A percentile compares a stretch with the other conserved stretches of the same genome.
Evolutionary conservation across 2,113 vertebrate species (phyloP).

Genomic region (Penelope pileata): DNA sequence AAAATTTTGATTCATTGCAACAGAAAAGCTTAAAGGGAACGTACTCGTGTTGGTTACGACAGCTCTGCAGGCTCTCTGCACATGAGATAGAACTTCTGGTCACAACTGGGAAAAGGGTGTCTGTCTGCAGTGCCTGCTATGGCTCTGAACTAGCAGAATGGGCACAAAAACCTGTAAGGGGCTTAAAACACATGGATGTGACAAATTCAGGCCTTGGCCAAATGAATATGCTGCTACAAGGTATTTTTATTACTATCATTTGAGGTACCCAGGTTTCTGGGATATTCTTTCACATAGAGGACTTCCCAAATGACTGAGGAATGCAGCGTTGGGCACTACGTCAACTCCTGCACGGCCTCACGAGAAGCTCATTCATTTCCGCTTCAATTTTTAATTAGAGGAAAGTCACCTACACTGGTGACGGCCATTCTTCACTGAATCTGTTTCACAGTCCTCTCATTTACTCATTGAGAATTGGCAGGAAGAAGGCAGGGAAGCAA

Average conservation of each 20-base stretch:
- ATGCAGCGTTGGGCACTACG: not conserved
- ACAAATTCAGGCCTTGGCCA: not conserved
- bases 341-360: not conserved
- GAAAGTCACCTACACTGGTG: not conserved
- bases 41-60: fast-evolving
- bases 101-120: not conserved
- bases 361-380: constrained; percentile 40
- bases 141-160: not conserved
- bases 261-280: not conserved
- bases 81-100: not conserved
- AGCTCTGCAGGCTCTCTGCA: fast-evolving
- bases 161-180: not conserved
- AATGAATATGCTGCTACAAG: not conserved
- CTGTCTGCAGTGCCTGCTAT: too few species aligned
- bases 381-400: constrained; percentile 52
- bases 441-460: constrained; percentile 20
- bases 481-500: not conserved
- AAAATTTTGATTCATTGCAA: constrained; percentile 2
- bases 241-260: not conserved
- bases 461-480: not conserved
- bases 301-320: not conserved
- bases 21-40: not conserved
- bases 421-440: constrained; percentile 30
- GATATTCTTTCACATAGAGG: not conserved
- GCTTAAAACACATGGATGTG: not conserved